Conservation (phyloP, 2,113 vertebrate species). For the Oreochromis tanganicae region DNA sequence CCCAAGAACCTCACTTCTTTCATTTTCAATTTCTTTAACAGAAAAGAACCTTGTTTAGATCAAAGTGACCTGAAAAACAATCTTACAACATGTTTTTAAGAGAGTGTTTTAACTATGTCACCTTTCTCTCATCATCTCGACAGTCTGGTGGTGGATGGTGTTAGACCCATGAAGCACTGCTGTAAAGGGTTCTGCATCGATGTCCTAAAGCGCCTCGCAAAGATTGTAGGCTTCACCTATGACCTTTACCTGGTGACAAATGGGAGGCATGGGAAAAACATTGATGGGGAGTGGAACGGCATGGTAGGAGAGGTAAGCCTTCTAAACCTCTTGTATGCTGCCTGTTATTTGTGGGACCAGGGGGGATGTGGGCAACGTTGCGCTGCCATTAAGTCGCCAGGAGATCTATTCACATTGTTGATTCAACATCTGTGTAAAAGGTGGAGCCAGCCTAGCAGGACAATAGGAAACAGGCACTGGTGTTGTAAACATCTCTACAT, state of each 20-base stretch:
- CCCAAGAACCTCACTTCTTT: background rate
- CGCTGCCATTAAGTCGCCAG: background rate
- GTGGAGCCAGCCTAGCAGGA: background rate
- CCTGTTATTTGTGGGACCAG: accelerated
- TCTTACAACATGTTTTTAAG: background rate
- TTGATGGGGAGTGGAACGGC: constrained; percentile 91
- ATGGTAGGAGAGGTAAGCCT: constrained; percentile 90
- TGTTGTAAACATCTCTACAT: background rate
- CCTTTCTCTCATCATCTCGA: background rate
- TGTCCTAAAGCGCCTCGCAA: constrained; percentile 88
- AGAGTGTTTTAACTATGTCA: background rate
- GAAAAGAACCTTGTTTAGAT: background rate
- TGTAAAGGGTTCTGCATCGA: constrained; percentile 97
- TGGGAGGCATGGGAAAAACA: constrained; percentile 81
- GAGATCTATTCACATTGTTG: background rate
- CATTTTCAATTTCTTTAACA: background rate
- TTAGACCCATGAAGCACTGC: constrained; percentile 84
- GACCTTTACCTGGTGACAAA: constrained; percentile 94
- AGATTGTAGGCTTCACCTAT: constrained; percentile 90
- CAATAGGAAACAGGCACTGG: background rate
- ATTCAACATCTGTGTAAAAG: background rate
- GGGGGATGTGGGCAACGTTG: background rate
- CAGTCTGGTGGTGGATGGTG: constrained; percentile 78
- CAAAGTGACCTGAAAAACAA: background rate
- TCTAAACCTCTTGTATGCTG: background rate